Evolutionary conservation across 2,888 invertebrate genomes (phyloP), one percentile per base, ranked within the genome.

Genomic region (Ophioninae sp.): DNA sequence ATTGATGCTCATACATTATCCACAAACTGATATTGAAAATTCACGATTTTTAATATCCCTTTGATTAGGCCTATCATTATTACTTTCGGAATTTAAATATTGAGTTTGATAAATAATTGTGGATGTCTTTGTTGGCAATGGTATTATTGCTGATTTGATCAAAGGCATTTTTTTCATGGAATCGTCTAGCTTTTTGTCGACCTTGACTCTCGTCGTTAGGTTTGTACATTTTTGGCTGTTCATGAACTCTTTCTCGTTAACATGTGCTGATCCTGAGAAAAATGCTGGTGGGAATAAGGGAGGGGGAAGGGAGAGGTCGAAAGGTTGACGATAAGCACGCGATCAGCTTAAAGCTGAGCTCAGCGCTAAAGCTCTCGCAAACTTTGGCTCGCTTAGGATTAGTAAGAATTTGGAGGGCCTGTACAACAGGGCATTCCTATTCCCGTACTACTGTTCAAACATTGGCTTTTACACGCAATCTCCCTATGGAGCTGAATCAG

Each of bases 241-340:
- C 64, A 65, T 78, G 81, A 58, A 59, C 73, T 82, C 77, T 64
- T 61, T 63, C 23, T 68, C 39, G 64, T 64, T 76, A 39, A 6
- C 44, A 20, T 30, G 13, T 75, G 37, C 37, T 2, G 13, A 30
- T 3, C 7, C 6, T 58, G 23, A 59, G 56, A 74, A 30, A 23
- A 30, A 75, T 30, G 30, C 30, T 30, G 2, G 51, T 58, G 65
- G 39, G 56, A 63, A 13, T 23, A 23, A 7, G 63, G 44, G 41
- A 72, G 9, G 39, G 10, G n/a, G 17, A 39, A 65, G 37, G 13
- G 39, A 37, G 69, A 51, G 30, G 56, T 61, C 65, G 51, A 68
- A 51, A 56, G 37, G 37, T 37, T 58, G 17, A 73, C 72, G 63
- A 78, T 61, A 41, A 56, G 67, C 81, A 82, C 81, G 81, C 81